Conservation (phyloP, 2,888 invertebrate genomes). For the Rhingia rostrata region DNA sequence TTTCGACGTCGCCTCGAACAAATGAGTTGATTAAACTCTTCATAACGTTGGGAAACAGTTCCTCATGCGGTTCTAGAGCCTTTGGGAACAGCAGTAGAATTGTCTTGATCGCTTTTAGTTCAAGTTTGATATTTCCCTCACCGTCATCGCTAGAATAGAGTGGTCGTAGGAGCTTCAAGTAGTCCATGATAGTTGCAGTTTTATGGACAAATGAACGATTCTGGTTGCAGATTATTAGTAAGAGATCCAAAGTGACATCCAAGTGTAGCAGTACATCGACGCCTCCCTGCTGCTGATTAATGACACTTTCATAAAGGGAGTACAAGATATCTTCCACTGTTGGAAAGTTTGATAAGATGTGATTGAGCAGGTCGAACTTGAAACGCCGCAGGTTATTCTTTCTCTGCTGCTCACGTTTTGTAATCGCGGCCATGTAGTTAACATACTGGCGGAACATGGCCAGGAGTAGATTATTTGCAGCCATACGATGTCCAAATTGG, state of each 20-base stretch:
- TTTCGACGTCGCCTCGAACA: constrained; percentile 79
- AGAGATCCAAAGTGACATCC: constrained; percentile 80
- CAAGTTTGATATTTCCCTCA: constrained; percentile 77
- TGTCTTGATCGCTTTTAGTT: constrained; percentile 82
- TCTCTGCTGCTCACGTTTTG: constrained; percentile 78
- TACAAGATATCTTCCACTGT: constrained; percentile 79
- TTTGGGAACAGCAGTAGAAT: constrained; percentile 83
- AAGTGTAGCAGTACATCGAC: constrained; percentile 81
- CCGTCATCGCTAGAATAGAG: constrained; percentile 77
- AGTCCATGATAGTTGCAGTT: constrained; percentile 81
- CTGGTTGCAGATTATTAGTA: constrained; percentile 80
- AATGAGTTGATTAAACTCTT: constrained; percentile 85
- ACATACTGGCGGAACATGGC: constrained; percentile 83
- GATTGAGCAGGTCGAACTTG: constrained; percentile 82
- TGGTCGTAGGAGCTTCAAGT: constrained; percentile 80
- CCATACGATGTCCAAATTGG: constrained; percentile 79
- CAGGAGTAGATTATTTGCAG: constrained; percentile 80
- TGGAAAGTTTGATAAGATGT: constrained; percentile 81
- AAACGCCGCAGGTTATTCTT: constrained; percentile 80
- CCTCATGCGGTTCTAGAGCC: constrained; percentile 84
- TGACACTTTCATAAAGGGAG: constrained; percentile 79
- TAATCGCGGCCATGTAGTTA: constrained; percentile 80
- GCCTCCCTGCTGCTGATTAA: constrained; percentile 29
- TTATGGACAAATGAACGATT: constrained; percentile 81
- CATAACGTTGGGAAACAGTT: constrained; percentile 85